Base-by-base conservation (phyloP, 1,140 invertebrate species). In the Apis laboriosa region DNA sequence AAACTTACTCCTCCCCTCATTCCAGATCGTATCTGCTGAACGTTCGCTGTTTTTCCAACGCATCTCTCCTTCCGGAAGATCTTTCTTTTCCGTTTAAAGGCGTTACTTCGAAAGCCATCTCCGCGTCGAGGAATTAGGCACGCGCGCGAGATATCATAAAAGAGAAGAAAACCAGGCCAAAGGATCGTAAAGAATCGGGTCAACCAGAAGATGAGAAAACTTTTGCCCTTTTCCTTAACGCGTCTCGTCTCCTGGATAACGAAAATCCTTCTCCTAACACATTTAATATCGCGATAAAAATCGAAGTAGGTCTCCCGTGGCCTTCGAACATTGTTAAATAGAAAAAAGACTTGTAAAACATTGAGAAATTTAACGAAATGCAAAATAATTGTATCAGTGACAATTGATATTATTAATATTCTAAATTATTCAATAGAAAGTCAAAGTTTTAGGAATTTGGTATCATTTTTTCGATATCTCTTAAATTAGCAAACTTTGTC, bases 171-270 rank as follows among this genome's bases (percentile, higher is more conserved):
- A 81, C 55, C 63, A 58, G 80, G 73, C 28, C 74, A 58, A 56
- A 55, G 64, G 64, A 77, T 82, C 68, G 77, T 55, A 66, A 68
- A 77, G 74, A 82, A 82, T 82, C 80, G 56, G 80, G 80, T 82
- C 80, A 68, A 56, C 43, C 28, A 55, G 75, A 66, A 77, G 74
- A 82, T 60, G 80, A 76, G 74, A 77, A 77, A 82, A 82, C 55
- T 82, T 81, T 56, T 81, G 58, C 58, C 73, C 63, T 63, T 76
- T 67, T 67, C 60, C 67, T 74, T 82, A 77, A 77, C 64, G 73
- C 74, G 60, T 61, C 51, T 43, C 21, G 11, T 5, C 24, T 11
- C 28, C 5, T 53, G 13, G 43, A 63, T 43, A 71, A 77, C 80
- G 53, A 86, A 77, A 80, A 80, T 43, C 34, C 34, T 43, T 43